Base-by-base conservation (phyloP, 2,888 invertebrate genomes). In the Ctena decussata region DNA sequence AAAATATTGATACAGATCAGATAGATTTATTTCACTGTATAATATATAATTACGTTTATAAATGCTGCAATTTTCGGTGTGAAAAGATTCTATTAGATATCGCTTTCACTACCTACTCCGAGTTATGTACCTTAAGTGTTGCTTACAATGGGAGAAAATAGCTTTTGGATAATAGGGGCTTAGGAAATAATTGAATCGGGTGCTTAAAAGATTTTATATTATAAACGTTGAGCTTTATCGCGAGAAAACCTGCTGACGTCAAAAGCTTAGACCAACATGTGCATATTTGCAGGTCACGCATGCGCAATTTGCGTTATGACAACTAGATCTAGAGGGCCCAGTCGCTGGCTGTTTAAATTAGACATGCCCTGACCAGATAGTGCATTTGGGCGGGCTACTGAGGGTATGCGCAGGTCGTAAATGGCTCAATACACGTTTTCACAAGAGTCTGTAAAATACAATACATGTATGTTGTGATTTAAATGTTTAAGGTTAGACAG, bases 171-270 rank as follows among this genome's bases (percentile, higher is more conserved):
- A 65, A 65, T 65, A 18, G 15, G 35, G 30, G 65, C 65, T 65
- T 65, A 65, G 65, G 65, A 65, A 65, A 65, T 65, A 32, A 65
- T 65, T 65, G 35, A 35, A 65, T 65, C 35, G 65, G 65, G 65
- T 3, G 65, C 65, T 65, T 65, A 65, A 65, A 35, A 65, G 65
- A 65, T 65, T 65, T 65, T 12, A 57, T 46, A 46, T 46, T 46
- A 11, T 46, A 46, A 46, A 57, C n/a, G n/a, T n/a, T n/a, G n/a
- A n/a, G n/a, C n/a, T n/a, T n/a, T n/a, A n/a, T n/a, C n/a, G n/a
- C n/a, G n/a, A n/a, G n/a, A n/a, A n/a, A n/a, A n/a, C n/a, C n/a
- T n/a, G n/a, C n/a, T n/a, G n/a, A n/a, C n/a, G n/a, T n/a, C n/a
- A n/a, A n/a, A n/a, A n/a, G n/a, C n/a, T n/a, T n/a, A n/a, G n/a